Evolutionary conservation across 2,797 vertebrate genomes (phyloP), one percentile per base, ranked within the genome.

Genomic region (Microctenopoma lineatum): DNA sequence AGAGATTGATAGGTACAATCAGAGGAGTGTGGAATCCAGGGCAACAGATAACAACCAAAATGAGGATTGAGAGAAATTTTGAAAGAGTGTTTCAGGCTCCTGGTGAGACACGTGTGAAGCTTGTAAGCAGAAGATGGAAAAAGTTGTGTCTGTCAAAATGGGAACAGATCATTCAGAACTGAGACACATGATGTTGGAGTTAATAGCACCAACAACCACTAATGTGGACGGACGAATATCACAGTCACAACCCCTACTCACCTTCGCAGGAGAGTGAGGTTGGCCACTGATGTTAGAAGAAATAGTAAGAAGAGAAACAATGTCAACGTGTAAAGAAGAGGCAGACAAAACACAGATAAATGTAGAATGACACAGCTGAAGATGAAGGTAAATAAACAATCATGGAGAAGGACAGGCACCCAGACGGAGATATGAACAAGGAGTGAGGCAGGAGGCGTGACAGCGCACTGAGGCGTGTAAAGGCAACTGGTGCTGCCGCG

Each of bases 381-480:
- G 39, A 61, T 53, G 61, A 79, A 53, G 48, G 63, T 54, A 70
- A 73, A 80, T 68, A 75, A 73, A 71, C 61, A 63, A 64, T 78
- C 59, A 63, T 65, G 66, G 44, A 68, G 76, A 71, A 26, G 57
- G 78, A 75, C 76, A 56, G 61, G 69, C 70, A 61, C 66, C 75
- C 42, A 80, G 72, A 78, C 84, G 71, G 64, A 71, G 73, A 81
- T 59, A 70, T 81, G 85, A 90, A 81, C 78, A 73, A 74, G 74
- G 58, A 79, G 76, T 3, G 34, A 79, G 74, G 74, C 77, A 75
- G 84, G 73, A 84, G 70, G 81, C 42, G 63, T 77, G 83, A 84
- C 77, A 16, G 77, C 39, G 84, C 85, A 75, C 50, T 54, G 75
- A 90, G 80, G 90, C 85, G 67, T 89, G 70, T 75, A 87, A 90